A percentile compares a stretch with the other conserved stretches of the same genome.
These are phyloP conservation scores for Doryteuthis pealeii DNA, from an alignment of 1,140 invertebrate genomes.

Conservation along the genomic window DNA sequence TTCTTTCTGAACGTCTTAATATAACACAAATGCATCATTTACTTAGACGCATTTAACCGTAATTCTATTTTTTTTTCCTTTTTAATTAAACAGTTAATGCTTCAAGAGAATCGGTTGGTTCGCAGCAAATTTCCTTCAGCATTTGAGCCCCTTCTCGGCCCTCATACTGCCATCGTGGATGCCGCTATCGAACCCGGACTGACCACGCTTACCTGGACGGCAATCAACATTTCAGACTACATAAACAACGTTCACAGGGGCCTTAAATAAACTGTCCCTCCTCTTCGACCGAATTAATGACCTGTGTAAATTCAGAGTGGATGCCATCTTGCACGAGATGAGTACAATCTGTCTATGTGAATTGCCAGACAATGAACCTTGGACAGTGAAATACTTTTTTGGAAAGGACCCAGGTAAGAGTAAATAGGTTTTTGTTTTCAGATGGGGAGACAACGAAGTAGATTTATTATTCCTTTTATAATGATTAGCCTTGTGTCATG, in stretches of 20 bases:
- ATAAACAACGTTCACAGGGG: slow-evolving; percentile 68
- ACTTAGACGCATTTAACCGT: too few relatives aligned
- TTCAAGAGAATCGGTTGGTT: slow-evolving; percentile 67
- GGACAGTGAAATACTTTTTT: slow-evolving; percentile 85
- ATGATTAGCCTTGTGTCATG: too few relatives aligned
- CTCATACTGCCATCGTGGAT: slow-evolving; percentile 71
- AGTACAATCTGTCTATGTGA: slow-evolving; percentile 78
- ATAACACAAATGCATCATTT: too few relatives aligned
- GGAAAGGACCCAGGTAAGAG: slow-evolving; percentile 69
- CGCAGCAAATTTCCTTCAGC: slow-evolving; percentile 83
- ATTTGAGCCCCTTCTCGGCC: slow-evolving; percentile 81
- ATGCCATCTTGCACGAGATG: slow-evolving; percentile 84
- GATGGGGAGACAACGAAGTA: too few relatives aligned
- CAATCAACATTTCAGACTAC: slow-evolving; percentile 74
- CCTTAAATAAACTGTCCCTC: slow-evolving; percentile 80
- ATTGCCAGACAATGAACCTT: slow-evolving; percentile 77
- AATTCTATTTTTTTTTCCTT: too few relatives aligned
- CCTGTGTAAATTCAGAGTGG: slow-evolving; percentile 87
- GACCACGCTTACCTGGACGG: slow-evolving; percentile 78
- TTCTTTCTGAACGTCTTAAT: too few relatives aligned
- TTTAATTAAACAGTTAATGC: slow-evolving; percentile 50
- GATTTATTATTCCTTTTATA: too few relatives aligned
- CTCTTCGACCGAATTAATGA: slow-evolving; percentile 83
- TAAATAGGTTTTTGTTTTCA: too few relatives aligned
- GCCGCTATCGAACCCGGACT: slow-evolving; percentile 73